phyloP scores from a whole-genome alignment of 2,113 vertebrate species.

The Tichodroma muraria region DNA sequence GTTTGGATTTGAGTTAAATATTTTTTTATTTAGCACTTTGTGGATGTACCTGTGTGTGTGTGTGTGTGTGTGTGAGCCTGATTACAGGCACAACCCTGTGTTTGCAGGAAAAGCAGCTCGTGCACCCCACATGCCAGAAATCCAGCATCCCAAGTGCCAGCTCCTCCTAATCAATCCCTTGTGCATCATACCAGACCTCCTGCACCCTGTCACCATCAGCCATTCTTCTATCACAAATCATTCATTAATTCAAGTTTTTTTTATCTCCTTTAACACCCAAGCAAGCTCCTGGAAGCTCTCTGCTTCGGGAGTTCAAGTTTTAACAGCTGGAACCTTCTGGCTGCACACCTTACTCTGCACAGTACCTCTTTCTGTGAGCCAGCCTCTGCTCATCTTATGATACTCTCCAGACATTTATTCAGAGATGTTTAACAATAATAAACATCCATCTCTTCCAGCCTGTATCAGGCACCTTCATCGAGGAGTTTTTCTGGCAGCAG shows the following conservation, averaged over 20 bases:
- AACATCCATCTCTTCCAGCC: neutral
- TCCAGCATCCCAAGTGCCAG: neutral
- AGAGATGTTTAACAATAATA: neutral
- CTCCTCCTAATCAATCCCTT: neutral
- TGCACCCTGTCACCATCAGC: neutral
- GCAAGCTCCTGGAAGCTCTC: neutral
- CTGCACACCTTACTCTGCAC: neutral
- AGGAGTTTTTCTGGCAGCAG: neutral
- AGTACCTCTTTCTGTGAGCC: neutral
- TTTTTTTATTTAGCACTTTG: neutral
- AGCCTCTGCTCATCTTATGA: neutral
- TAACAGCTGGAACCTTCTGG: neutral
- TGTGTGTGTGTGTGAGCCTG: neutral
- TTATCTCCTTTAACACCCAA: neutral
- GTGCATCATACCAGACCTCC: neutral
- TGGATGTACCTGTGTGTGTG: neutral
- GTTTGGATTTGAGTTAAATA: neutral
- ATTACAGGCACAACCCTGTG: neutral
- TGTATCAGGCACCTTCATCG: fast-evolving
- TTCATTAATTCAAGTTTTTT: neutral
- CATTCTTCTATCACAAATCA: neutral
- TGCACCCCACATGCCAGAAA: neutral
- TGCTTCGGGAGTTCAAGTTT: neutral
- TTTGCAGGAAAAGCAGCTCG: neutral
- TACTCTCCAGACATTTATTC: neutral